Base-by-base conservation (phyloP, 2,888 invertebrate species). In the Cerceris ruficornis region DNA sequence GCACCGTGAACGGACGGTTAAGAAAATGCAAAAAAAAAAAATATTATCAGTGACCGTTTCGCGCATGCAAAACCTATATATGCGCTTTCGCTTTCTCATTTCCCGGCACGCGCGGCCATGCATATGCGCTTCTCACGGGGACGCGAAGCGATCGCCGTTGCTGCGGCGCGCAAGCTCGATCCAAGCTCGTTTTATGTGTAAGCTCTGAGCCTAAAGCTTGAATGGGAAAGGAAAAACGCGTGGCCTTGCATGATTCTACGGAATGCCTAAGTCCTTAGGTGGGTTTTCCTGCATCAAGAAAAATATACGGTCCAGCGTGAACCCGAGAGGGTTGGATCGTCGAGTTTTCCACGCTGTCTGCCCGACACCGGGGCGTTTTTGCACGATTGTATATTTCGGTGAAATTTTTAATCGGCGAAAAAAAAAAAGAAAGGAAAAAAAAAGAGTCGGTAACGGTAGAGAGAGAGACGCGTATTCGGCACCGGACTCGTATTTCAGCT, bases 181-280 rank as follows among this genome's bases (percentile, higher is more conserved):
- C 67, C 77, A 49, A 43, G 70, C 62, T 77, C 28, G 71, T 39
- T 62, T 64, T 75, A 28, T 61, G 50, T 55, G 13, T 50, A 50
- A 55, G n/a, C 11, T 50, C 59, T 49, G 58, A 62, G 60, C 68
- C 54, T 55, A 41, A 28, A n/a, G 65, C 60, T 50, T 69, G 55
- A 59, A 60, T 69, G 57, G 64, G 59, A 50, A 69, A 61, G 68
- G 52, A 69, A 64, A 50, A 70, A 62, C 69, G 59, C 13, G 43
- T n/a, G 65, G 62, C 65, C 28, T 74, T 79, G 80, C 73, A 80
- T 80, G 80, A 9, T 49, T 73, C 58, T 62, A 46, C 41, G 42
- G 55, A 61, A 75, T 75, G 62, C 46, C 54, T n/a, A 43, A 28
- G 46, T 64, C 50, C 55, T 17, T 15, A 39, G 7, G 13, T 57